A percentile compares a stretch with the other conserved stretches of the same genome.
phyloP scores from a whole-genome alignment of 2,797 vertebrate genomes.

The Danio albolineatus region DNA sequence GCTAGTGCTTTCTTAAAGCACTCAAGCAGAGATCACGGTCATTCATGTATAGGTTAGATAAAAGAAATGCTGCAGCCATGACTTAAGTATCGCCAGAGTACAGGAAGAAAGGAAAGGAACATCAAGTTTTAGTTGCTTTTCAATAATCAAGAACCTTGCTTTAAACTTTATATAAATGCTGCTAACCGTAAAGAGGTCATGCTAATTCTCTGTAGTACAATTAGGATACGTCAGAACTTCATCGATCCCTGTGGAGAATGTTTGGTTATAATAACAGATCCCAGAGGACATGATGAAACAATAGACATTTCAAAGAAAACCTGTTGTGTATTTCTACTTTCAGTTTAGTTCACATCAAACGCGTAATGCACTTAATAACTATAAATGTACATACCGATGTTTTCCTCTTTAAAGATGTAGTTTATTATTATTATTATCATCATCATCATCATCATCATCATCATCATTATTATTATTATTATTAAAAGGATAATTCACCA shows the following conservation, averaged over 20 bases:
- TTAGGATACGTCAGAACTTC: constrained; percentile 10
- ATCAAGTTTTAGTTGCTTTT: background rate
- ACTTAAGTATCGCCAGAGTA: background rate
- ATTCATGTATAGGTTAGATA: constrained; percentile 1
- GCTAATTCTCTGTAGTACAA: background rate
- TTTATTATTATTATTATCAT: too few relatives aligned
- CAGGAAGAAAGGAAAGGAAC: background rate
- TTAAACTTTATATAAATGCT: background rate
- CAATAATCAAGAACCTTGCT: background rate
- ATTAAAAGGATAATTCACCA: too few relatives aligned
- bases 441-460: too few relatives aligned
- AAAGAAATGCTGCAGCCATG: background rate
- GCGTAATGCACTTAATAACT: too few relatives aligned
- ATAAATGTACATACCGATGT: background rate
- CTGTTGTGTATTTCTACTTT: background rate
- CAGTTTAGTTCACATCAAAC: background rate
- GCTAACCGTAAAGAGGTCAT: background rate
- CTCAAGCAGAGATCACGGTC: constrained; percentile 24
- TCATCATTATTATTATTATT: too few relatives aligned
- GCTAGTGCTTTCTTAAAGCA: constrained; percentile 26
- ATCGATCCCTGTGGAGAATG: constrained; percentile 7
- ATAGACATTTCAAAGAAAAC: background rate
- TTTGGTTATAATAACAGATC: constrained; percentile 3
- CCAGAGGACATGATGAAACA: background rate
- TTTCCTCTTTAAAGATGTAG: too few relatives aligned